Conservation (phyloP, 1,140 invertebrate species). For the Diploscapter pachys region DNA sequence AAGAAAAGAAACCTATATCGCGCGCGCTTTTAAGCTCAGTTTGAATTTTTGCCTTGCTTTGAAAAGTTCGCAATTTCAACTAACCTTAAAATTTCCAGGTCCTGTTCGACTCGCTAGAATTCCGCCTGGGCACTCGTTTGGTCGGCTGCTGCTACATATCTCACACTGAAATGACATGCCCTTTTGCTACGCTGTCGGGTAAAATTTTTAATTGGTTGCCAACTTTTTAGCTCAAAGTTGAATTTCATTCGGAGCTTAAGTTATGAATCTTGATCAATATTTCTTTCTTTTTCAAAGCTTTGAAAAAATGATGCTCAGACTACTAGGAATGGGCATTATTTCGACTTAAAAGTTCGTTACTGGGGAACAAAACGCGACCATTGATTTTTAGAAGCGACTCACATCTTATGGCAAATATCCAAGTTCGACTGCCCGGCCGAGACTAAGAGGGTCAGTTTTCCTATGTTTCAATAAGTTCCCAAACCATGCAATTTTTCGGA, state of each 20-base stretch:
- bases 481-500: slow-evolving; percentile 1
- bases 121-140: slow-evolving; percentile 41
- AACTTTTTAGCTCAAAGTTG: no score
- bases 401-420: slow-evolving; percentile 39
- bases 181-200: slow-evolving; percentile 34
- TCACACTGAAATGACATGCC: slow-evolving; percentile 30
- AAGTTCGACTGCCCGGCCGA: slow-evolving; percentile 39
- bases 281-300: no score
- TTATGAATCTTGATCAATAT: no score
- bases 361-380: no score
- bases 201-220: no score
- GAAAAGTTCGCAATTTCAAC: not conserved
- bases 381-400: not conserved
- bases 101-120: slow-evolving; percentile 46
- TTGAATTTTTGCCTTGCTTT: not conserved
- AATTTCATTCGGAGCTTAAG: no score
- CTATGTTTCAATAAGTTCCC: slow-evolving; percentile 17
- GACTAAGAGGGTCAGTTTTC: slow-evolving; percentile 36
- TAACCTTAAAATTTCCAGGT: slow-evolving; percentile 18
- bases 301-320: no score
- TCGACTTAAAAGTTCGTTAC: no score
- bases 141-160: slow-evolving; percentile 37
- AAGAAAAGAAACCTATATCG: no score
- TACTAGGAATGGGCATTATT: no score
- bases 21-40: no score